These are phyloP conservation scores for Hypotaenidia philippensis DNA, from an alignment of 2,797 vertebrate species.

Conservation along the genomic window DNA sequence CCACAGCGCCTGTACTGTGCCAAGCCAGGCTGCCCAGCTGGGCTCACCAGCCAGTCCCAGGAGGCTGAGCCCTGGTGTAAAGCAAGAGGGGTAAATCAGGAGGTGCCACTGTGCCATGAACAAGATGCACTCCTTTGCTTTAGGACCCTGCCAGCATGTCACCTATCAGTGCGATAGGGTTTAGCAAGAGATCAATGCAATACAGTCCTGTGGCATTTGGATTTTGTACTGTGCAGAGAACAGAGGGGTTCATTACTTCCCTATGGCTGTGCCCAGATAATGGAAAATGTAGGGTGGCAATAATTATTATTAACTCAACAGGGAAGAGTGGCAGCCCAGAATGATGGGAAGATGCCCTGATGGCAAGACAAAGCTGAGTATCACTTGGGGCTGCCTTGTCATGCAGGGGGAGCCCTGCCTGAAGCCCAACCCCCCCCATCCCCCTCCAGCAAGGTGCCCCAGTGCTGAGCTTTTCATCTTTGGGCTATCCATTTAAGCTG, in stretches of 20 bases:
- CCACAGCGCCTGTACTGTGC: rapidly evolving
- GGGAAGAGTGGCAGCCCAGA: background rate
- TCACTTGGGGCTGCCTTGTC: rapidly evolving
- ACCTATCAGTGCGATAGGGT: background rate
- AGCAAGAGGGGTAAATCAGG: background rate
- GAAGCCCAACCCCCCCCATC: background rate
- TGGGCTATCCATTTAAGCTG: background rate
- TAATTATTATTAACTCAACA: background rate
- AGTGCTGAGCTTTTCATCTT: background rate
- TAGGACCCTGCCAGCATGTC: background rate
- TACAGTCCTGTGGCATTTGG: background rate
- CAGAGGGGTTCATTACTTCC: background rate
- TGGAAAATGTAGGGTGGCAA: background rate
- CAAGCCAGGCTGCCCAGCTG: background rate
- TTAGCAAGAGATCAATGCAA: background rate
- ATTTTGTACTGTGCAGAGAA: background rate
- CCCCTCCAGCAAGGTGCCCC: background rate
- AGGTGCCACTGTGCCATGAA: background rate
- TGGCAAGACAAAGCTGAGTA: background rate
- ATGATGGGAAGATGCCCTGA: background rate
- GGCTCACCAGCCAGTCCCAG: background rate
- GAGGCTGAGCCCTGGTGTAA: background rate
- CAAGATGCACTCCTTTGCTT: background rate
- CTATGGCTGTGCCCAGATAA: background rate
- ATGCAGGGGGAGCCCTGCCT: background rate